These are phyloP conservation scores for Cancer borealis DNA, from an alignment of 2,888 invertebrate genomes.

Conservation along the genomic window DNA sequence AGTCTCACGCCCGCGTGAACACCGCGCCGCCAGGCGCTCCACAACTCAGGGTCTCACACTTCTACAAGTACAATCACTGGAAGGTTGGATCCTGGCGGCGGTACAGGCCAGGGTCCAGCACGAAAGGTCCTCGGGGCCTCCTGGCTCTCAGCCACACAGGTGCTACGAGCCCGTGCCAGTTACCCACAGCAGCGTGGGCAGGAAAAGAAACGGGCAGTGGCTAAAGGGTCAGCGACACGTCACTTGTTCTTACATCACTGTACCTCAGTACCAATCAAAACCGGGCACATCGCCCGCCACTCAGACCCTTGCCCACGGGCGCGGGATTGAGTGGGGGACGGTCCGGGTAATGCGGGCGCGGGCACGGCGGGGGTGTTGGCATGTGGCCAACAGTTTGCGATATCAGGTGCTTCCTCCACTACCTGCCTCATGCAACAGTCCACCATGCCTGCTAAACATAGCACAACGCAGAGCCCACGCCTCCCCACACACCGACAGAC, in stretches of 20 bases:
- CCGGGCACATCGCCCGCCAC: conserved; percentile 44
- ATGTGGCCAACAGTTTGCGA: conserved; percentile 61
- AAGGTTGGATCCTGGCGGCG: conserved; percentile 31
- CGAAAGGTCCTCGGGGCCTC: conserved; percentile 46
- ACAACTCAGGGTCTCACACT: conserved; percentile 68
- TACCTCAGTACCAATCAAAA: conserved; percentile 70
- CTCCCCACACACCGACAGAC: conserved; percentile 12
- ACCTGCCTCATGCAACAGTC: neutral
- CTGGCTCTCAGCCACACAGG: conserved; percentile 56
- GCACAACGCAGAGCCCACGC: conserved; percentile 18
- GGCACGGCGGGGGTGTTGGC: conserved; percentile 67
- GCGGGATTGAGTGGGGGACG: conserved; percentile 31
- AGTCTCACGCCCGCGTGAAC: conserved; percentile 91
- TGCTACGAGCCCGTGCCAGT: conserved; percentile 61
- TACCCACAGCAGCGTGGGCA: conserved; percentile 38
- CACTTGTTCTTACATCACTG: conserved; percentile 63
- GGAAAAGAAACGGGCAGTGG: conserved; percentile 54
- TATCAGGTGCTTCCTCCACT: conserved; percentile 60
- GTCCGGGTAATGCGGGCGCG: conserved; percentile 66
- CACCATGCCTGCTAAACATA: neutral
- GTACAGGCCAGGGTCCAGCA: conserved; percentile 53
- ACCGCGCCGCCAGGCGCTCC: conserved; percentile 56
- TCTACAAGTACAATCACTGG: conserved; percentile 70
- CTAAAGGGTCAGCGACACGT: conserved; percentile 53
- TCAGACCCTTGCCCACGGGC: neutral